A percentile compares a stretch with the other conserved stretches of the same genome.
Evolutionary conservation across 2,888 invertebrate genomes (phyloP).

Genomic region (Eretmocerus hayati): DNA sequence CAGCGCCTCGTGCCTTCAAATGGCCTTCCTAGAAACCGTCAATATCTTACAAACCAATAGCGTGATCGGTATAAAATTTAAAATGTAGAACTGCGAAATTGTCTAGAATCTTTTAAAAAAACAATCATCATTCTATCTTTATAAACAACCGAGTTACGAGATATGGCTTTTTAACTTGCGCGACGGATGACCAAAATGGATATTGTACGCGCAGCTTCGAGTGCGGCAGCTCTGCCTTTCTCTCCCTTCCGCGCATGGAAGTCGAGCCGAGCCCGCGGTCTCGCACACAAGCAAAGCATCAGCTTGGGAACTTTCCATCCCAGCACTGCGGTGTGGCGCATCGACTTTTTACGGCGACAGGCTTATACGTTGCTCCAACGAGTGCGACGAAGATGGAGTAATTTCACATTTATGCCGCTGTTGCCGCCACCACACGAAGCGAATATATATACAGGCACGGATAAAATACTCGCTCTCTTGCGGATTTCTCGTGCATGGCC

Average conservation of each 20-base stretch:
- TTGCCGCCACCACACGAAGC: too few species aligned
- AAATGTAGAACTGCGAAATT: slow-evolving; percentile 36
- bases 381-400: too few species aligned
- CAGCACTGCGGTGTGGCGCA: slow-evolving; percentile 11
- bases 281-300: not conserved
- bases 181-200: slow-evolving; percentile 24
- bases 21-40: too few species aligned
- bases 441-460: slow-evolving; percentile 13
- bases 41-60: too few species aligned
- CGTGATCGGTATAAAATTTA: too few species aligned
- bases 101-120: slow-evolving; percentile 27
- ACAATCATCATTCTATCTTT: slow-evolving; percentile 22
- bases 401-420: too few species aligned
- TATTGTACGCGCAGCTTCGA: slow-evolving; percentile 24
- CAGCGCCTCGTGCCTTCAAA: too few species aligned
- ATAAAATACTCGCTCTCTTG: too few species aligned
- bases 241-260: slow-evolving; percentile 48
- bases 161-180: slow-evolving; percentile 32
- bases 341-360: slow-evolving; percentile 21
- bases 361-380: too few species aligned
- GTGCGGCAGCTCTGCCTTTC: slow-evolving; percentile 27
- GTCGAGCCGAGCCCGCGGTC: slow-evolving; percentile 30
- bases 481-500: slow-evolving; percentile 22
- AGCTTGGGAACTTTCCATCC: slow-evolving; percentile 40
- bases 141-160: slow-evolving; percentile 29